phyloP scores from a whole-genome alignment of 2,113 vertebrate species.

The Corythornis madagascariensis region DNA sequence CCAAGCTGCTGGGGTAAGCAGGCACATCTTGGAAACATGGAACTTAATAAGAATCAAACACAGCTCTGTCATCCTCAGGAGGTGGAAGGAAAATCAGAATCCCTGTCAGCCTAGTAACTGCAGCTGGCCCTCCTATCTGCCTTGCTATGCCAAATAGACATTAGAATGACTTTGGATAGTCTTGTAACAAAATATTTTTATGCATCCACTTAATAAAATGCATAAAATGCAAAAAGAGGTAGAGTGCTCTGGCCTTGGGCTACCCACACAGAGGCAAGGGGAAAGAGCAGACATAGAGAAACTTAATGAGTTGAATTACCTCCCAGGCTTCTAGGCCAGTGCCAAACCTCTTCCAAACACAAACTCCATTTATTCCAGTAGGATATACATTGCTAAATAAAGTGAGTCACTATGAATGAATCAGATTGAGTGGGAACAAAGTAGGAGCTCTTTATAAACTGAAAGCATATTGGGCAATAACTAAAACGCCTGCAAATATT shows the following conservation, averaged over 20 bases:
- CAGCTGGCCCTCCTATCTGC: neutral
- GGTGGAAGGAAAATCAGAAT: neutral
- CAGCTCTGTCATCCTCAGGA: neutral
- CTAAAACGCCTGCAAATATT: neutral
- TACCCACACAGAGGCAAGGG: neutral
- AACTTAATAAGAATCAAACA: neutral
- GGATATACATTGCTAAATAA: neutral
- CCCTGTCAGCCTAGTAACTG: neutral
- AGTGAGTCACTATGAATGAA: constrained; percentile 1
- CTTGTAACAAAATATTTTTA: neutral
- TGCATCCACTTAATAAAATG: neutral
- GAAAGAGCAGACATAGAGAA: neutral
- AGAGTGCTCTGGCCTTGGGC: neutral
- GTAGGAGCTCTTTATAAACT: neutral
- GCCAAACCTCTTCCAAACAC: neutral
- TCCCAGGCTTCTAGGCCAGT: neutral
- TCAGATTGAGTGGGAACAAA: neutral
- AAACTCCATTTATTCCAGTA: neutral
- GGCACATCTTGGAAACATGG: neutral
- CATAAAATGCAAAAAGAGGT: neutral
- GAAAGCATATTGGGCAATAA: neutral
- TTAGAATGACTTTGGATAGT: neutral
- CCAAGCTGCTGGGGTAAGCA: neutral
- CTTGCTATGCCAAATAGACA: neutral
- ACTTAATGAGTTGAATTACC: neutral